Evolutionary conservation across 2,888 invertebrate genomes (phyloP), one percentile per base, ranked within the genome.

Genomic region (Cephalotes varians): DNA sequence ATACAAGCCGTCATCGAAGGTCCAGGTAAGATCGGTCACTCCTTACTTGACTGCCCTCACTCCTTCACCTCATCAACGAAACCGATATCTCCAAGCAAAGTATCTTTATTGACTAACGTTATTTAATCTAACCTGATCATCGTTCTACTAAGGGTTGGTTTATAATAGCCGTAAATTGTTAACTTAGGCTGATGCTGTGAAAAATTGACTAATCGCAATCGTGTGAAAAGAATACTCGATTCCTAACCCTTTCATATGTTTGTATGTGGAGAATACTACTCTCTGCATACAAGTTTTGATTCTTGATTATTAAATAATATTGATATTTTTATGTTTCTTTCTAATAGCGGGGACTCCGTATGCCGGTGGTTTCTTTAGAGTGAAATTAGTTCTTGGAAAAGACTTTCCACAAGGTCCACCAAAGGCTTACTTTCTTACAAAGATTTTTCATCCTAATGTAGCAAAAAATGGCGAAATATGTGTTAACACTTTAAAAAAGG

Each of bases 401-500:
- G 98, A 98, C 94, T 99, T 98, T 95, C 99, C 99, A 12, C 96
- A 97, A 91, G 96, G 97, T 90, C 98, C 99, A 89, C 99, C 99
- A 65, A 98, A 98, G 95, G 99, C 98, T 81, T 97, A 96, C 95
- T 99, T 99, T 95, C 95, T 98, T 85, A 99, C 99, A 77, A 98
- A 98, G 96, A 98, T 99, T 94, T 99, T 99, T 95, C 99, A 99
- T 95, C 99, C 99, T 37, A 99, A 99, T 96, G 99, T 99, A 91
- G 97, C 99, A 69, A 95, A 96, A 85, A 98, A 97, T 95, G 99
- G 99, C 84, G 99, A 99, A 95, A 99, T 99, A 93, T 99, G 99
- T 95, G 99, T 99, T 9, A 98, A 99, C 95, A 99, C 99, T 84
- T 96, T 99, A 86, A 98, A 98, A 95, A 98, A 98, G 95, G 99